Conservation (phyloP, 2,797 vertebrate species). For the Cheirogaleus major region DNA sequence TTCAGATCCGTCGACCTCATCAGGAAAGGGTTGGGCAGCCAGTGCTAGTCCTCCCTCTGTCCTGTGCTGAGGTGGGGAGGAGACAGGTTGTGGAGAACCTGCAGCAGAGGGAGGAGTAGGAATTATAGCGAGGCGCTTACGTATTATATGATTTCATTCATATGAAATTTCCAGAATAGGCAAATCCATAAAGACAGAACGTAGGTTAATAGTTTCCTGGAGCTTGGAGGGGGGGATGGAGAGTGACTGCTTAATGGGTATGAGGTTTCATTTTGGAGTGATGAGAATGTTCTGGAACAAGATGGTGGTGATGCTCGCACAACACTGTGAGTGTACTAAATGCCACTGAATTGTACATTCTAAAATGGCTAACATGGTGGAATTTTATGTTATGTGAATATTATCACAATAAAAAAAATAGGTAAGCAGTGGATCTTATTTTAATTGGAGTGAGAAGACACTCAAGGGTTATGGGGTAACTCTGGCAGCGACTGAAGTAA, state of each 20-base stretch:
- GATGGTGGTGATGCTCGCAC: neutral
- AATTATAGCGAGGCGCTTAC: neutral
- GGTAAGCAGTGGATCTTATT: neutral
- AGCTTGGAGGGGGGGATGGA: neutral
- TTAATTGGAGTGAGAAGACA: neutral
- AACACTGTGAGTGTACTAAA: neutral
- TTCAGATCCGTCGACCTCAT: neutral
- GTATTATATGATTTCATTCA: neutral
- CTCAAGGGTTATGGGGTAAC: neutral
- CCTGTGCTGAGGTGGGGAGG: neutral
- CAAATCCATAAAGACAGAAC: neutral
- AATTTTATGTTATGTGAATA: neutral
- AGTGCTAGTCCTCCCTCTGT: neutral
- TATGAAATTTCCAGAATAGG: neutral
- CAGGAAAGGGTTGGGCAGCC: neutral
- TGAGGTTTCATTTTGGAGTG: neutral
- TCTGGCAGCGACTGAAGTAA: neutral
- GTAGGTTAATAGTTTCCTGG: neutral
- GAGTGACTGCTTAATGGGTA: neutral
- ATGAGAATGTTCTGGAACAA: neutral
- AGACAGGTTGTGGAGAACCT: neutral
- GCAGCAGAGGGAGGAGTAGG: too few species aligned
- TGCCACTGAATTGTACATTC: neutral
- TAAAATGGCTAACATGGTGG: neutral
- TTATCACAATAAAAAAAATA: conserved; percentile 14